Evolutionary conservation across 2,888 invertebrate species (phyloP).

Genomic region (Nephrotoma flavescens): DNA sequence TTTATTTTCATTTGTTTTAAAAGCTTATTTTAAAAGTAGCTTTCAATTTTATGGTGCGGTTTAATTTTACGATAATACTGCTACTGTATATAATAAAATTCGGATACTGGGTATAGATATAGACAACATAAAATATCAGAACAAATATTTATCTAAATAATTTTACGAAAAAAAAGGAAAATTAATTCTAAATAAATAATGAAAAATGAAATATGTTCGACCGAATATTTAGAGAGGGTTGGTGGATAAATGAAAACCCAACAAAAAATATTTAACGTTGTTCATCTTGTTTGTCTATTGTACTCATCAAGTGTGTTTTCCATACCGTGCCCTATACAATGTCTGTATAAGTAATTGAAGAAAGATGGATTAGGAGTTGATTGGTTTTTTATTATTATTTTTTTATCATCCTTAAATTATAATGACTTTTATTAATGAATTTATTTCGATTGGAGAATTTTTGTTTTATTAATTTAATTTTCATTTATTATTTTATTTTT

Average conservation of each 20-base stretch:
- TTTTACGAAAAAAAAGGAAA: neutral
- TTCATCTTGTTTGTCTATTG: neutral
- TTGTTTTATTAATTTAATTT: neutral
- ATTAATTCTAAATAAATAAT: neutral
- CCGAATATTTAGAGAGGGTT: neutral
- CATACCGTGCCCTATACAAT: neutral
- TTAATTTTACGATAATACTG: neutral
- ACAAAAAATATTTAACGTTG: neutral
- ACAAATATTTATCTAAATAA: neutral
- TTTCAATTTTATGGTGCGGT: neutral
- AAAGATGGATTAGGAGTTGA: neutral
- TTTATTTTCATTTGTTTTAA: neutral
- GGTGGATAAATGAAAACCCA: neutral
- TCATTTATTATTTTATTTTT: neutral
- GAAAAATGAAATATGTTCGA: neutral
- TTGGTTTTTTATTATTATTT: neutral
- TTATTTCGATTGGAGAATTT: neutral
- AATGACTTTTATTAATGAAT: neutral
- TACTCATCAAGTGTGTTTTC: neutral
- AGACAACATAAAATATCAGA: neutral
- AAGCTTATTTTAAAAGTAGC: neutral
- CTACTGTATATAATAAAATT: neutral
- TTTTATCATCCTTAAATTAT: neutral
- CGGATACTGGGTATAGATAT: neutral
- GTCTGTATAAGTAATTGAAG: neutral